Base-by-base conservation (phyloP, 2,888 invertebrate species). In the Stenoptilia bipunctidactyla region DNA sequence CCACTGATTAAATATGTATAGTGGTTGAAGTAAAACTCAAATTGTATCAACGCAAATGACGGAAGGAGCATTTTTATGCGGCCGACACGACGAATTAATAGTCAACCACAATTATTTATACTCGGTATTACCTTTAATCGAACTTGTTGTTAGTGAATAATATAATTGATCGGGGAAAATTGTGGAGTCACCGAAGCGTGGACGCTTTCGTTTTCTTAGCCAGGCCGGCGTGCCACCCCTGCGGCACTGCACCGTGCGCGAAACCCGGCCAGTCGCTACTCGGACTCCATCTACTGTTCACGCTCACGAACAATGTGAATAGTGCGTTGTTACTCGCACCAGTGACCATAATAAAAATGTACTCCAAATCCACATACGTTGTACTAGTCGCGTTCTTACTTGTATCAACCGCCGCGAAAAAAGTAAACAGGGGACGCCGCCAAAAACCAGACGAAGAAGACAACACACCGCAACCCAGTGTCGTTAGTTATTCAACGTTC, bases 141-240 rank as follows among this genome's bases (percentile, higher is more conserved):
- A 66, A 65, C 62, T 59, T 56, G 55, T 55, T 55, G 62, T 66
- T 66, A 64, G 52, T 58, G 66, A 66, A 68, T 68, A 68, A 62
- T 67, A 69, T 70, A 70, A 70, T 75, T 72, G 65, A 67, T 68
- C 63, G 55, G 68, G 72, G 71, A 76, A 79, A 80, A 63, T 75
- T 62, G 66, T 66, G 50, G 60, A 59, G 63, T 61, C 56, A 55
- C 52, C 62, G 54, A 64, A 68, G 74, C 80, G 71, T 79, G 20
- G 66, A 62, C 73, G 70, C 82, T 83, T 83, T 83, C 82, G 65
- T 72, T 83, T 80, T 82, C 79, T 58, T 63, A 69, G 75, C 43
- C 45, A 25, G 51, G 54, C 40, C 50, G 48, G 48, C 50, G 52
- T 51, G 52, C 45, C 50, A 41, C 53, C 47, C 44, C 45, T 46